phyloP scores from a whole-genome alignment of 2,888 invertebrate species.

The Creontiades dilutus region DNA sequence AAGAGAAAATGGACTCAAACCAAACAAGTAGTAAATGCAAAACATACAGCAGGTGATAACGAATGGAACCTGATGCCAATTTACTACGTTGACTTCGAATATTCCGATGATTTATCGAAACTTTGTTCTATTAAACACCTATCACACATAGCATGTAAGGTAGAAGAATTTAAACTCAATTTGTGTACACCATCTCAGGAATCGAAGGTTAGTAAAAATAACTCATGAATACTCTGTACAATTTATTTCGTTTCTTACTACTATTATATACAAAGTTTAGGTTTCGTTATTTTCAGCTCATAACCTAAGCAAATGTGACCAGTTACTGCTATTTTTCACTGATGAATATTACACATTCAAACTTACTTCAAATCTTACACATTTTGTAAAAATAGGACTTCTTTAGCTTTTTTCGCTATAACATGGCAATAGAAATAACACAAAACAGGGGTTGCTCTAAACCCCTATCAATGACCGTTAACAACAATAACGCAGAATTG shows the following conservation, averaged over 20 bases:
- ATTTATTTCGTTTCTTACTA: slow-evolving; percentile 58
- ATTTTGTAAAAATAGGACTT: slow-evolving; percentile 64
- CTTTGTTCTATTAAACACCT: neutral
- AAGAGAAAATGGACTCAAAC: neutral
- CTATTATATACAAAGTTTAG: slow-evolving; percentile 57
- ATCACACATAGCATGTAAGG: neutral
- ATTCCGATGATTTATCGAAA: neutral
- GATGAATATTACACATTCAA: slow-evolving; percentile 4
- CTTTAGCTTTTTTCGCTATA: slow-evolving; percentile 49
- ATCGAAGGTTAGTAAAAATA: too few species aligned
- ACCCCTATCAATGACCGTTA: slow-evolving; percentile 5
- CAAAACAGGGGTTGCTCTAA: neutral
- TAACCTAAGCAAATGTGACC: slow-evolving; percentile 49
- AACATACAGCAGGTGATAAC: neutral
- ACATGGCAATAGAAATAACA: slow-evolving; percentile 51
- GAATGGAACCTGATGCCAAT: slow-evolving; percentile 6
- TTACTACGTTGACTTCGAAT: neutral
- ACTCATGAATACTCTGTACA: slow-evolving; percentile 34
- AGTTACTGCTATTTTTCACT: slow-evolving; percentile 10
- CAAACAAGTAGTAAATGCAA: neutral
- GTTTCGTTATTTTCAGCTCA: slow-evolving; percentile 51
- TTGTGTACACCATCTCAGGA: too few species aligned
- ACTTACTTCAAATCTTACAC: slow-evolving; percentile 6
- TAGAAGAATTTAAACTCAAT: neutral
- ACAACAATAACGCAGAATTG: slow-evolving; percentile 46